Evolutionary conservation across 2,113 vertebrate genomes (phyloP).

Genomic region (Halcyon malimbica): DNA sequence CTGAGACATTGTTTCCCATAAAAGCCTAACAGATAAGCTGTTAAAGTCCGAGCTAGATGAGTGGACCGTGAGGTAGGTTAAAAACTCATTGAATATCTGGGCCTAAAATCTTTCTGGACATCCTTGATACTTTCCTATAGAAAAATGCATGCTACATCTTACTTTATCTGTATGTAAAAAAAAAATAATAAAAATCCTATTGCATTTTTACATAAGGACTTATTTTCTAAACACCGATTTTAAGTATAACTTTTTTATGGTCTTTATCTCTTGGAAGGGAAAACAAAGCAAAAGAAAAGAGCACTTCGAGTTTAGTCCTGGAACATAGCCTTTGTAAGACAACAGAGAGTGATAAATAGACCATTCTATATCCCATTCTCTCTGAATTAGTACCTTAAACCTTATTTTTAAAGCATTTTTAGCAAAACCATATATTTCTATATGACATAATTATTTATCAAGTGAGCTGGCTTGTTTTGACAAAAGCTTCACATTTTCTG

Average conservation of each 20-base stretch:
- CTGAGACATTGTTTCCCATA: neutral
- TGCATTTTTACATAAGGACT: neutral
- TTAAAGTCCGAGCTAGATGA: neutral
- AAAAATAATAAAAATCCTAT: too few species aligned
- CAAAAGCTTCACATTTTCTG: constrained; percentile 53
- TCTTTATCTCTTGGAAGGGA: neutral
- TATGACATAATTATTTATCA: constrained; percentile 79
- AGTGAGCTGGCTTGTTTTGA: constrained; percentile 26
- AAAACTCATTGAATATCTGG: neutral
- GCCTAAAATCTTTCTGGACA: neutral
- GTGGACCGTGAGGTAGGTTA: neutral
- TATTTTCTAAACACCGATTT: neutral
- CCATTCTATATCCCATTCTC: constrained; percentile 77
- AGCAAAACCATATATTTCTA: constrained; percentile 76
- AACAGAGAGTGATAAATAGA: constrained; percentile 62
- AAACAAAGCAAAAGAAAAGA: neutral
- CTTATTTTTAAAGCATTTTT: constrained; percentile 78
- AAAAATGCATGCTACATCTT: neutral
- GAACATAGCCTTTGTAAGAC: neutral
- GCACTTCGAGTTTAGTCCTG: neutral
- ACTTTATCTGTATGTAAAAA: neutral
- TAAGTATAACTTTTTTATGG: neutral
- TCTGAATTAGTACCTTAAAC: constrained; percentile 77
- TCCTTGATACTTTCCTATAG: neutral
- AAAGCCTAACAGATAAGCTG: neutral